A percentile compares a stretch with the other conserved stretches of the same genome.
Evolutionary conservation across 2,888 invertebrate species (phyloP).

Genomic region (Phasia obesa): DNA sequence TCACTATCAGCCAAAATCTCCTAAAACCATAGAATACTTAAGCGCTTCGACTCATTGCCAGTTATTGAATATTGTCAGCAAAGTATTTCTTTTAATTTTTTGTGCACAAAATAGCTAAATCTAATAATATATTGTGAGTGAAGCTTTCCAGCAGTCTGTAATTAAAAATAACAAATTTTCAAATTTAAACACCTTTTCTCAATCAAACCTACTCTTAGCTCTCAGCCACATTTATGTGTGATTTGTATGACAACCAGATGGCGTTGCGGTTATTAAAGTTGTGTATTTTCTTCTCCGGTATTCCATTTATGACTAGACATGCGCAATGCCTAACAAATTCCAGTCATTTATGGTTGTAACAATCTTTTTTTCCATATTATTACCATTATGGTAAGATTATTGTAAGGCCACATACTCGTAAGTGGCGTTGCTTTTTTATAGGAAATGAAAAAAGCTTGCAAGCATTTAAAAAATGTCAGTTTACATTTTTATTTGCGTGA

Average conservation of each 20-base stretch:
- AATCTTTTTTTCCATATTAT: slow-evolving; percentile 35
- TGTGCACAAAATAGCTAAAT: slow-evolving; percentile 11
- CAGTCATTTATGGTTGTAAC: slow-evolving; percentile 33
- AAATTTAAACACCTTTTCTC: slow-evolving; percentile 50
- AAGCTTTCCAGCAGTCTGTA: slow-evolving; percentile 48
- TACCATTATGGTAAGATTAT: slow-evolving; percentile 36
- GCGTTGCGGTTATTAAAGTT: slow-evolving; percentile 51
- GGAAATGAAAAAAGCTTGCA: slow-evolving; percentile 55
- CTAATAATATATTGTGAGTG: slow-evolving; percentile 50
- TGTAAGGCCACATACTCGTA: neutral
- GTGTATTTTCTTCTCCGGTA: neutral
- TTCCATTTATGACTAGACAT: slow-evolving; percentile 62
- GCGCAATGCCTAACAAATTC: slow-evolving; percentile 59
- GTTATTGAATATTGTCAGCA: neutral
- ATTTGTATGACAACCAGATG: slow-evolving; percentile 69
- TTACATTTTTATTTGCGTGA: slow-evolving; percentile 37
- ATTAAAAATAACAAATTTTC: slow-evolving; percentile 46
- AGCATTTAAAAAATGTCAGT: slow-evolving; percentile 59
- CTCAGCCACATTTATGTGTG: slow-evolving; percentile 30
- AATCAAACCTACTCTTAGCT: too few relatives aligned
- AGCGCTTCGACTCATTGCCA: slow-evolving; percentile 8
- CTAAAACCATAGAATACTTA: neutral
- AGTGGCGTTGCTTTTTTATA: slow-evolving; percentile 36
- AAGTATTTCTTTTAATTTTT: slow-evolving; percentile 17
- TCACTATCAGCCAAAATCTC: neutral